phyloP scores from a whole-genome alignment of 2,888 invertebrate genomes.

The Tanytarsus gracilentus region DNA sequence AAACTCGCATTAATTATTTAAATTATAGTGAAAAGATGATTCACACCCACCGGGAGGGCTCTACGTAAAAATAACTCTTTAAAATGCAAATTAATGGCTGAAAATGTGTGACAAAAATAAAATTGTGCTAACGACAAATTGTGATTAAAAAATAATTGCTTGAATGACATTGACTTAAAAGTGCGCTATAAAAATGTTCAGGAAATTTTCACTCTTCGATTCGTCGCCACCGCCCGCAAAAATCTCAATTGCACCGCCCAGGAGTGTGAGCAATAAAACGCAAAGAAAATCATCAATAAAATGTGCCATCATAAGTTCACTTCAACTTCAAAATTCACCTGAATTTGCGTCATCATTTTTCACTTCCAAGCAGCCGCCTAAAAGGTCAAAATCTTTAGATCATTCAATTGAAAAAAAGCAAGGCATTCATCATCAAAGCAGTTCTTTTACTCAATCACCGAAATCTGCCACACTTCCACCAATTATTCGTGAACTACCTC shows the following conservation, averaged over 20 bases:
- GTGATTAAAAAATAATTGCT: neutral
- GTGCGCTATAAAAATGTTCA: slow-evolving; percentile 35
- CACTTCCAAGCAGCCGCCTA: neutral
- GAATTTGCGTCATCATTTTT: neutral
- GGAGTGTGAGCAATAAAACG: slow-evolving; percentile 35
- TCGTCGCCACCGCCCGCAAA: slow-evolving; percentile 35
- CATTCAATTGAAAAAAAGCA: neutral
- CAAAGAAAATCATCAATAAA: slow-evolving; percentile 42
- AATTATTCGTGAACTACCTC: slow-evolving; percentile 19
- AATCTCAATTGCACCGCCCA: slow-evolving; percentile 35
- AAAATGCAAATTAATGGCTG: too few relatives aligned
- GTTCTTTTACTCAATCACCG: neutral
- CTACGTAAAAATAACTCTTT: too few relatives aligned
- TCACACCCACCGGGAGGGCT: too few relatives aligned
- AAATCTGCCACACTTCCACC: slow-evolving; percentile 35
- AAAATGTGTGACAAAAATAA: neutral
- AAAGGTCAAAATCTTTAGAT: slow-evolving; percentile 17
- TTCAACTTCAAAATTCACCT: neutral
- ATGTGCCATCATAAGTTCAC: slow-evolving; percentile 8
- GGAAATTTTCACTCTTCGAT: slow-evolving; percentile 42
- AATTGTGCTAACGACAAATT: too few relatives aligned
- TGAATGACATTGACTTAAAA: neutral
- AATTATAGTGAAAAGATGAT: too few relatives aligned
- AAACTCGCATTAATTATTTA: too few relatives aligned
- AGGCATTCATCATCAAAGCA: neutral